Evolutionary conservation across 1,140 invertebrate species (phyloP), one percentile per base, ranked within the genome.

Genomic region (Lepidurus packardi): DNA sequence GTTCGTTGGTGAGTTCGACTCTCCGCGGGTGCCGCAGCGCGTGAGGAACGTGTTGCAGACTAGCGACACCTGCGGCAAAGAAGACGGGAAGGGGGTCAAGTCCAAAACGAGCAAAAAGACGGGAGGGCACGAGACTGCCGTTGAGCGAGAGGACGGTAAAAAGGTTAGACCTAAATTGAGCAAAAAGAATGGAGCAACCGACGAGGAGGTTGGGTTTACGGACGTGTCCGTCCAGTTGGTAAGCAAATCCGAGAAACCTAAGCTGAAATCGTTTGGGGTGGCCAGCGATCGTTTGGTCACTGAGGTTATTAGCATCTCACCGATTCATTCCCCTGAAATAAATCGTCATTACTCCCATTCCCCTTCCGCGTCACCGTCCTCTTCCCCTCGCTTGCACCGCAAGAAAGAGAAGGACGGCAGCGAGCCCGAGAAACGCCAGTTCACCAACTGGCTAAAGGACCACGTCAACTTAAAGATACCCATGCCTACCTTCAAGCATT

Each of bases 261-360:
- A 79, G 43, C n/a, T 77, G 34, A 79, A 79, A 73, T 77, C 76
- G 2, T 79, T 77, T 74, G 79, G 79, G 16, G 76, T 77, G 21
- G 79, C 79, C 21, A 44, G 45, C 24, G 65, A 77, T 3, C 47
- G 79, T 6, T 44, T 79, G 24, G 75, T 79, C 11, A 79, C 79
- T 13, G 79, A 79, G 73, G 34, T 78, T 41, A 73, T 79, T n/a
- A 41, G 44, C 34, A 77, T 79, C 21, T 73, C 76, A 13, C 79
- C 79, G 1, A 47, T 47, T 10, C 73, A 73, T 7, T 78, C 79
- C 3, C 79, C 79, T 2, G 79, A 79, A 74, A 25, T 78, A 10
- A 16, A 13, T 25, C n/a, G 75, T 3, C 77, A 65, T 24, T 13
- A 65, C n/a, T 77, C 79, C 1, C n/a, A 53, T 74, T 74, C 79